Evolutionary conservation across 2,797 vertebrate genomes (phyloP).

Genomic region (Eulemur rubriventer): DNA sequence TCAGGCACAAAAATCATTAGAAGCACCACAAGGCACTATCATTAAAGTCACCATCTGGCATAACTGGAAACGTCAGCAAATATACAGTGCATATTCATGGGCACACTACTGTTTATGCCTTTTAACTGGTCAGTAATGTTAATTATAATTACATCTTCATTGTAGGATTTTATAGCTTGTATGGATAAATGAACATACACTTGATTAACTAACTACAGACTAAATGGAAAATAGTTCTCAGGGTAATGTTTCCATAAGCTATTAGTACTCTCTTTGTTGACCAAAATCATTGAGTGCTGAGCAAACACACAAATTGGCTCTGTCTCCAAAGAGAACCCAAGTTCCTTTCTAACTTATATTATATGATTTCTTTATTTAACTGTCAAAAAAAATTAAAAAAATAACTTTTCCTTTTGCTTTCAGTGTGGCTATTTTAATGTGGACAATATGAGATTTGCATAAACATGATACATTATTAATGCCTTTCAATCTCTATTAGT

Average conservation of each 20-base stretch:
- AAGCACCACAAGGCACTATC: slow-evolving; percentile 59
- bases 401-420: not conserved
- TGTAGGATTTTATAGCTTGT: slow-evolving; percentile 76
- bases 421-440: not conserved
- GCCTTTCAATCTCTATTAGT: not conserved
- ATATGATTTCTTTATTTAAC: slow-evolving; percentile 12
- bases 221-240: slow-evolving; percentile 75
- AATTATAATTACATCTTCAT: slow-evolving; percentile 78
- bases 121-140: slow-evolving; percentile 74
- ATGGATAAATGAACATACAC: slow-evolving; percentile 72
- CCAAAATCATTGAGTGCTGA: slow-evolving; percentile 40
- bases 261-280: slow-evolving; percentile 64
- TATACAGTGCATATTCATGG: slow-evolving; percentile 61
- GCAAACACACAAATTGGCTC: slow-evolving; percentile 47
- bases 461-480: not conserved
- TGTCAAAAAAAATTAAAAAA: not conserved
- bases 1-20: slow-evolving; percentile 71
- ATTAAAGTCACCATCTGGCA: slow-evolving; percentile 77
- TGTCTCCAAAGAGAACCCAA: slow-evolving; percentile 18
- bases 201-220: slow-evolving; percentile 76
- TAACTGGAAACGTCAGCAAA: slow-evolving; percentile 75
- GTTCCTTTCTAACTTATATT: not conserved
- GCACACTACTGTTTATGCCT: slow-evolving; percentile 62
- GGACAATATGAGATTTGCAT: not conserved
- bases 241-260: slow-evolving; percentile 77